Evolutionary conservation across 2,888 invertebrate genomes (phyloP), one percentile per base, ranked within the genome.

Genomic region (Cenopis cana): DNA sequence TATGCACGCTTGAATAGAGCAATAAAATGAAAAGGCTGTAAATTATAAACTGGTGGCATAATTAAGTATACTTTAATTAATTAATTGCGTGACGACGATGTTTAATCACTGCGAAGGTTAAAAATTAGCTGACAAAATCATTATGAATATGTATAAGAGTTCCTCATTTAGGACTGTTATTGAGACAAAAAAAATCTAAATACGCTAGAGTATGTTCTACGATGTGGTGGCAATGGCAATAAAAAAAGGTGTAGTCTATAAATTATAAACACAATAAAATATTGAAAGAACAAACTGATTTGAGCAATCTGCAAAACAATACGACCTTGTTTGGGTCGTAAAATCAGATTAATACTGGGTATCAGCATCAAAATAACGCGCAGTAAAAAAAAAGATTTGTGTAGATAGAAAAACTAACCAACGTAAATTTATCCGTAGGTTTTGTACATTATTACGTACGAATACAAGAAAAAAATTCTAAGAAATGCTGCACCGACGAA

Each of bases 1-100:
- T 85, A 88, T 85, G 82, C 84, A 85, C 80, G 81, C 81, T 81
- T 79, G 81, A 84, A 85, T 83, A 80, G 76, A 85, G 83, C 79
- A 83, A 85, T 86, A 88, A 86, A 89, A 87, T 79, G 79, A 85
- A 85, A 85, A 85, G 83, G 79, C 81, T 82, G 83, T 84, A 82
- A 86, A 84, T 82, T 83, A 85, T 85, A 85, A 85, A 86, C 86
- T 83, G 84, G 84, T 86, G 83, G 80, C 82, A 83, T 79, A 81
- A 88, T 89, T 86, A 89, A 84, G 80, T 84, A 87, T 87, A 82
- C 84, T 81, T 85, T 88, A 86, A 89, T 91, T 90, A 90, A 91
- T 91, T 90, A 89, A 90, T 89, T 85, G 89, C 79, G 86, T 87
- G 86, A 83, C 84, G 83, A 88, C 84, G 85, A 82, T 85, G 83